A percentile compares a stretch with the other conserved stretches of the same genome.
Evolutionary conservation across 2,797 vertebrate genomes (phyloP).

Genomic region (Cephalopachus bancanus): DNA sequence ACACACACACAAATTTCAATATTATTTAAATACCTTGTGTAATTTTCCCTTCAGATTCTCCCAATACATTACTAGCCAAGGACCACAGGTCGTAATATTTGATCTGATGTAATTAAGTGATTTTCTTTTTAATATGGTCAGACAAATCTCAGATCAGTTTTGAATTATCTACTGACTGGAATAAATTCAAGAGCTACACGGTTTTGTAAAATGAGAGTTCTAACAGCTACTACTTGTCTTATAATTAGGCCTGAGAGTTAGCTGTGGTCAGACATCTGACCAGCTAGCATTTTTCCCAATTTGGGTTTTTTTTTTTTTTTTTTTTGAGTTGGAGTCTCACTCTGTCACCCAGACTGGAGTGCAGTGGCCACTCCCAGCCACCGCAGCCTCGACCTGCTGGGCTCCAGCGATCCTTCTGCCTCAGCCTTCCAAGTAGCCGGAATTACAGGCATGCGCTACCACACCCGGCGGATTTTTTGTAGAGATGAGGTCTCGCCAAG

Average conservation of each 20-base stretch:
- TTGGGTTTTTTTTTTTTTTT: background rate
- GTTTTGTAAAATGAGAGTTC: background rate
- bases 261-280: background rate
- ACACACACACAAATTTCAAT: background rate
- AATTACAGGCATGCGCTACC: too few relatives aligned
- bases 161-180: background rate
- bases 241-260: constrained; percentile 14
- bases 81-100: constrained; percentile 26
- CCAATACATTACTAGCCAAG: constrained; percentile 21
- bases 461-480: too few relatives aligned
- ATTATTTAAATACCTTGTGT: background rate
- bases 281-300: background rate
- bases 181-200: constrained; percentile 31
- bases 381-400: too few relatives aligned
- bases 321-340: too few relatives aligned
- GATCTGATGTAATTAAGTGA: constrained; percentile 4
- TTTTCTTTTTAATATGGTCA: constrained; percentile 18
- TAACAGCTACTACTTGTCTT: background rate
- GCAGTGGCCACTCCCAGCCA: too few relatives aligned
- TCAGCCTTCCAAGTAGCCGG: too few relatives aligned
- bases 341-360: too few relatives aligned
- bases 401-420: too few relatives aligned
- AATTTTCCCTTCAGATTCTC: constrained; percentile 41
- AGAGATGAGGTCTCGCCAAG: too few relatives aligned
- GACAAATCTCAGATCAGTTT: background rate